These are phyloP conservation scores for Psophia crepitans DNA, from an alignment of 2,113 vertebrate genomes.

Conservation along the genomic window DNA sequence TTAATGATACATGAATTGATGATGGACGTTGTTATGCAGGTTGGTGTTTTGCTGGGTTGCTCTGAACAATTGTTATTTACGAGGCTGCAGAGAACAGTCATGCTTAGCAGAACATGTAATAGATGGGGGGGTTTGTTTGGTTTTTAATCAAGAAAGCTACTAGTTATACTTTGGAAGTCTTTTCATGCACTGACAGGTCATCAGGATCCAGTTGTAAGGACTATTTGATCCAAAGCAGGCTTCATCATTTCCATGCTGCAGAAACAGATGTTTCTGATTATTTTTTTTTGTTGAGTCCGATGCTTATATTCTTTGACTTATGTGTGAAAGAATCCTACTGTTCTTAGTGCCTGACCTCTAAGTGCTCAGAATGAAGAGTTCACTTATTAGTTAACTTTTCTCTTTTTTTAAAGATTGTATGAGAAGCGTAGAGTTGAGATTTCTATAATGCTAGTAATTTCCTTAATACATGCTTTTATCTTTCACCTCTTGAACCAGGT, in stretches of 20 bases:
- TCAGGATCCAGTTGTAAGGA: not conserved
- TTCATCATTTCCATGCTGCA: not conserved
- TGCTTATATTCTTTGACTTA: not conserved
- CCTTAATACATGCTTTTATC: not conserved
- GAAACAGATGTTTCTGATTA: not conserved
- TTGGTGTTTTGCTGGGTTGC: not conserved
- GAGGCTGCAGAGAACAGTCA: not conserved
- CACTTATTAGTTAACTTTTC: not conserved
- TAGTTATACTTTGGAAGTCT: not conserved
- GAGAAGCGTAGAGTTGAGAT: not conserved
- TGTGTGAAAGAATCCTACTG: not conserved
- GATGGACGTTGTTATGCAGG: not conserved
- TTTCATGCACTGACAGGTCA: not conserved
- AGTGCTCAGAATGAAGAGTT: not conserved
- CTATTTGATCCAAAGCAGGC: not conserved
- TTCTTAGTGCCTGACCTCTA: not conserved
- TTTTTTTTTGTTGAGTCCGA: not conserved
- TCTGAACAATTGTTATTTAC: not conserved
- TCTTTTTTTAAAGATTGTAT: not conserved
- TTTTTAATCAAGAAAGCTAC: not conserved
- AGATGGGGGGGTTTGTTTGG: not conserved
- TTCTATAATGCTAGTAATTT: not conserved
- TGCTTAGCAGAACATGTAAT: not conserved
- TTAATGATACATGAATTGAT: not conserved
- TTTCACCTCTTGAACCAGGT: conserved; percentile 78